Base-by-base conservation (phyloP, 2,797 vertebrate genomes). In the Anisognathus igniventris region DNA sequence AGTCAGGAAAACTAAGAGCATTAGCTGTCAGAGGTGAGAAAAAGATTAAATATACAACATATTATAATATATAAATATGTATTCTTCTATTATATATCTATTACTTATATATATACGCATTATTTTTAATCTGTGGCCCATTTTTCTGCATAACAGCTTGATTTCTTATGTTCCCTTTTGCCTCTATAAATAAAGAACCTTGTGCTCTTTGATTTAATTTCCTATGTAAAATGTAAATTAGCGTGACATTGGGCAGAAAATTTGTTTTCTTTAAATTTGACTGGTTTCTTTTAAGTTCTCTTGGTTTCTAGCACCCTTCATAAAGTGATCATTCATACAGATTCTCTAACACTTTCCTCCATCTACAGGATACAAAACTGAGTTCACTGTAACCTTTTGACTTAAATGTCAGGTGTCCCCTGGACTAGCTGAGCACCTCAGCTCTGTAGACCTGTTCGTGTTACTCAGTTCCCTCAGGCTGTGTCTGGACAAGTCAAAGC, bases 141-240 rank as follows among this genome's bases (percentile, higher is more conserved):
- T 70, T 80, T 83, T 75, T 92, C 50, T 64, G n/a, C n/a, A 20
- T 67, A 89, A 65, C 37, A 33, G 13, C 44, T 91, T 51, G 7
- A 64, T 67, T 79, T 77, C 50, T 71, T 79, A 10, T 77, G 74
- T 91, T 71, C 11, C 7, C 14, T 57, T 91, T 85, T 76, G 35
- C 24, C 81, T 79, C 31, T 53, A 60, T 73, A 53, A 81, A 89
- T 73, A 73, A 84, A 60, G 23, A 87, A 53, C 14, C n/a, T 57
- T 84, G 68, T 89, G 60, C 22, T 85, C 48, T 85, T 92, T 94
- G 44, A 31, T 80, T 83, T 78, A 44, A 65, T 88, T 87, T 91
- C 19, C 33, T 51, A n/a, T 3, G 3, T 47, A 86, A 88, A 77
- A 82, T 71, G 30, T 58, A 65, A 89, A 80, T 73, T 54, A 74